Evolutionary conservation across 2,797 vertebrate genomes (phyloP), one percentile per base, ranked within the genome.

Genomic region (Coendou prehensilis): DNA sequence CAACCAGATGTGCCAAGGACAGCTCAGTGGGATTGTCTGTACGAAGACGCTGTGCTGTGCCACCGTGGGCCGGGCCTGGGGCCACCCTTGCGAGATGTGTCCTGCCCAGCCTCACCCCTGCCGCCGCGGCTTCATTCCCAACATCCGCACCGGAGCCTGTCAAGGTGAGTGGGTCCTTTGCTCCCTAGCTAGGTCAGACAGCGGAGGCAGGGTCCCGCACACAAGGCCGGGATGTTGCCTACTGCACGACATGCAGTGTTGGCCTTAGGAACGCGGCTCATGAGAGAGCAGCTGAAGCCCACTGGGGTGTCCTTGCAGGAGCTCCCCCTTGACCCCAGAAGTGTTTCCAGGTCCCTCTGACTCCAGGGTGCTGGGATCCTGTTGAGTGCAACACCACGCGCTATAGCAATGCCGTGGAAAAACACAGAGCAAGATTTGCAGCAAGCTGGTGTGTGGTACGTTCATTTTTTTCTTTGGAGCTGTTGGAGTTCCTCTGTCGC

Each of bases 1-100:
- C 98, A 99, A 99, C 98, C 99, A 99, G 99, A 99, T 99, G 99
- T 99, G 99, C 98, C 99, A 99, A 96, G 99, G 99, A 52, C 99
- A 99, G 98, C 98, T 99, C 97, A 99, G 99, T 0, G 99, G 99
- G 86, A 99, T 99, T 30, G 99, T 99, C 89, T 99, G 99, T 98
- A 99, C 99, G 22, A 99, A 99, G 98, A 99, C 99, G 0, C 98
- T 99, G 94, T 99, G 99, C 98, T 99, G 99, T 79, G 99, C 99
- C 64, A 99, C 99, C 0, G 99, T 99, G 5, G 99, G 99, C 85
- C 98, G 99, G 97, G 99, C 99, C 0, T 99, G 99, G 99, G 99
- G 99, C 97, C 99, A 99, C 98, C 99, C 99, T 47, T 99, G 99
- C 71, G 99, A 99, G 97, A 99, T 99, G 99, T 99, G 99, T 95